Evolutionary conservation across 1,140 invertebrate species (phyloP), one percentile per base, ranked within the genome.

Genomic region (Drosophila bipectinata): DNA sequence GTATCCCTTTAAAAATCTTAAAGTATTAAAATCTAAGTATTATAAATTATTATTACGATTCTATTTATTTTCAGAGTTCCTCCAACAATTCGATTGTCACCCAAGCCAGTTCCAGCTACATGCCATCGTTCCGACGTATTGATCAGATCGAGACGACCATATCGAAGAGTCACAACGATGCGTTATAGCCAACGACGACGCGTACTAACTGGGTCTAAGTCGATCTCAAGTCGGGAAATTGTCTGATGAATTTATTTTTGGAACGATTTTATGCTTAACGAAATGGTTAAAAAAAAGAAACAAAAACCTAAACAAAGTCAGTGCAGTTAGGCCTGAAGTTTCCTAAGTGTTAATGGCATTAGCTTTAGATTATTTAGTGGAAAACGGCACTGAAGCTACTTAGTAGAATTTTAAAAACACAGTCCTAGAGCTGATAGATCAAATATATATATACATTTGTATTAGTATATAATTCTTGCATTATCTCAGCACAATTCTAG

Each of bases 41-140:
- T n/a, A n/a, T n/a, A n/a, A n/a, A n/a, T n/a, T n/a, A n/a, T 37
- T 4, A 37, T 0, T 12, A 12, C 34, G 3, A n/a, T 12, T n/a
- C 12, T 8, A n/a, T 10, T 3, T 15, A 7, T 48, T 77, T 77
- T 24, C 54, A 91, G 90, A 91, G 90, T 54, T 90, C 90, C 41
- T 91, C 90, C 24, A 91, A 91, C 79, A 91, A 91, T 51, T 91
- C 90, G 30, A 91, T 91, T 32, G 90, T 90, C 30, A 91, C 90
- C 3, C 90, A 91, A 52, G 75, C 85, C 39, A 90, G 88, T 32
- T 83, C 77, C 55, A 90, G 82, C 5, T 91, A 85, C 58, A 73
- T 91, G 69, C 90, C 90, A 54, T 91, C 88, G 34, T 91, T 91
- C 56, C 76, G 90, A 51, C 75, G 91, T 7, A 91, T 91, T 72